These are phyloP conservation scores for Ciona savignyi DNA, from an alignment of 23 tunicate species.

Conservation along the genomic window DNA sequence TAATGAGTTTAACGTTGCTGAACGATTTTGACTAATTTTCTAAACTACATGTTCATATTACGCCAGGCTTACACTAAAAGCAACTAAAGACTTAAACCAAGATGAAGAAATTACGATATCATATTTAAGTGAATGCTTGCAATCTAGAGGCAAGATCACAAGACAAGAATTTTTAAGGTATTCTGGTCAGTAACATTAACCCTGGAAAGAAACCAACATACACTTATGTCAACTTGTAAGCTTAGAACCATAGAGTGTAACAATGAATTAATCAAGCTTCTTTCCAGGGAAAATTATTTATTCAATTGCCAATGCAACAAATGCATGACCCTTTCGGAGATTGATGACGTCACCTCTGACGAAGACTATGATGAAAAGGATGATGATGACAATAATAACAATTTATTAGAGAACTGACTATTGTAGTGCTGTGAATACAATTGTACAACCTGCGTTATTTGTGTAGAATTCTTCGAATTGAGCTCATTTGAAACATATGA, in stretches of 20 bases:
- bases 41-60: too few relatives aligned
- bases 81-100: conserved; percentile 17
- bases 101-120: conserved; percentile 83
- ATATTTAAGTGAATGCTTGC: conserved; percentile 57
- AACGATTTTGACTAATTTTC: too few relatives aligned
- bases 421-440: too few relatives aligned
- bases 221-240: background rate
- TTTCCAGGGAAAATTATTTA: conserved; percentile 64
- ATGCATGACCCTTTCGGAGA: conserved; percentile 34
- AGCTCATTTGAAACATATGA: too few relatives aligned
- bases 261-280: background rate
- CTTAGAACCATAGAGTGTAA: conserved; percentile 1
- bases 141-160: conserved; percentile 52
- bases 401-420: too few relatives aligned
- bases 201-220: background rate
- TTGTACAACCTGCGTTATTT: too few relatives aligned
- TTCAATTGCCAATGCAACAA: conserved; percentile 57
- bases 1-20: too few relatives aligned
- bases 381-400: too few relatives aligned
- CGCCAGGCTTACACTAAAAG: conserved; percentile 38
- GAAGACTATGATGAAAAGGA: conserved; percentile 15
- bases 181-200: background rate
- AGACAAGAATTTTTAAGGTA: conserved; percentile 58
- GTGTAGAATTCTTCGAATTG: too few relatives aligned
- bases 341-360: conserved; percentile 59